Conservation (phyloP, 2,113 vertebrate species). For the Andinoacara biseriatus region DNA sequence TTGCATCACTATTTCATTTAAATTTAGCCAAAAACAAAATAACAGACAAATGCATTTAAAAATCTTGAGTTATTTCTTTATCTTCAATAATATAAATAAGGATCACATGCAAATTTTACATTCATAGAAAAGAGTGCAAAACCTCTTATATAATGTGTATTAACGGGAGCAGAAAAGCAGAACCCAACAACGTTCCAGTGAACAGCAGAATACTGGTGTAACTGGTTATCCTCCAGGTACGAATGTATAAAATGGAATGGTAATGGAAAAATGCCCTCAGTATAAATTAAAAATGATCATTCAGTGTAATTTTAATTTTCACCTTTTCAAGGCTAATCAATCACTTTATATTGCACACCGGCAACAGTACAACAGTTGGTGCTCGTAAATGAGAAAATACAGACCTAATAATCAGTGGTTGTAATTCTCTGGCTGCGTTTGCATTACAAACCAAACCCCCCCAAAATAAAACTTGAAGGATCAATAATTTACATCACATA, state of each 20-base stretch:
- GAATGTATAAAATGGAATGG: conserved; percentile 1
- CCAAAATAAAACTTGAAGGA: background rate
- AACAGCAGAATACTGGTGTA: conserved; percentile 5
- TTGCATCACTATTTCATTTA: background rate
- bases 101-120: background rate
- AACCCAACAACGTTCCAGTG: background rate
- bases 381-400: conserved; percentile 14
- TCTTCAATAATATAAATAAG: background rate
- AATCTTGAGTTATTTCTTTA: background rate
- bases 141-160: background rate
- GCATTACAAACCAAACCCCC: background rate
- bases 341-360: background rate
- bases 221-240: background rate
- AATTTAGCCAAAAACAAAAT: background rate
- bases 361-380: background rate
- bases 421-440: background rate
- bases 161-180: background rate
- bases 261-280: background rate
- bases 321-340: conserved; percentile 5
- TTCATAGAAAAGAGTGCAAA: background rate
- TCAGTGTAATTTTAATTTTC: conserved; percentile 1
- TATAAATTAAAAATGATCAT: conserved; percentile 30
- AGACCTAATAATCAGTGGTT: conserved; percentile 1
- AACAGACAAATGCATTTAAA: background rate
- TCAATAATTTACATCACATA: background rate